These are phyloP conservation scores for Spinibarbus caldwelli DNA, from an alignment of 2,797 vertebrate genomes.

Conservation along the genomic window DNA sequence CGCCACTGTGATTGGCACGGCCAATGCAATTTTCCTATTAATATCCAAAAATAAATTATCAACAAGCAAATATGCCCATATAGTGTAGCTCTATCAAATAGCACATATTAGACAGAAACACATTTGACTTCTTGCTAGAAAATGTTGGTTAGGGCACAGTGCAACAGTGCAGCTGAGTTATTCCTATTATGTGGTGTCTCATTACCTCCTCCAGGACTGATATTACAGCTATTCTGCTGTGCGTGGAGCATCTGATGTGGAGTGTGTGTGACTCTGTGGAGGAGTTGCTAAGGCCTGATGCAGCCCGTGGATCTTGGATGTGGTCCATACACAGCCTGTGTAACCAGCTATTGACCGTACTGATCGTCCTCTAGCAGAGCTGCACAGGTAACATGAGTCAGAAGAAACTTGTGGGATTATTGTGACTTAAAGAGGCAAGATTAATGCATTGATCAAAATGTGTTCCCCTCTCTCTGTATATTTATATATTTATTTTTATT, in stretches of 20 bases:
- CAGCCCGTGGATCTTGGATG: conserved; percentile 72
- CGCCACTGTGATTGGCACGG: neutral
- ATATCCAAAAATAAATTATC: neutral
- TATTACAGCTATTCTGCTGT: conserved; percentile 87
- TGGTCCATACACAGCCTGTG: conserved; percentile 87
- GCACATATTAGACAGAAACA: neutral
- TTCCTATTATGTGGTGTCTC: neutral
- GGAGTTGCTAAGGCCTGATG: conserved; percentile 75
- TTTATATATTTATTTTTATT: conserved; percentile 20
- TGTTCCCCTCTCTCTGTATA: neutral
- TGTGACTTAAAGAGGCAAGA: neutral
- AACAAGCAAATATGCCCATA: neutral
- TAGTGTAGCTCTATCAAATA: neutral
- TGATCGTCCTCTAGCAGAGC: conserved; percentile 79
- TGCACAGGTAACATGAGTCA: conserved; percentile 78
- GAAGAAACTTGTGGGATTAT: neutral
- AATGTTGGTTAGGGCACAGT: neutral
- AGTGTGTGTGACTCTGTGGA: conserved; percentile 83
- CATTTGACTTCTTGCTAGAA: neutral
- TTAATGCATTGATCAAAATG: neutral
- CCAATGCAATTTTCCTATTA: neutral
- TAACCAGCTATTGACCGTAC: conserved; percentile 84
- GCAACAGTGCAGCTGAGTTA: neutral
- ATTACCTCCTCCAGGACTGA: conserved; percentile 80
- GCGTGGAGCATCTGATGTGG: conserved; percentile 89